phyloP scores from a whole-genome alignment of 2,888 invertebrate genomes.

The Branchellion lobata region DNA sequence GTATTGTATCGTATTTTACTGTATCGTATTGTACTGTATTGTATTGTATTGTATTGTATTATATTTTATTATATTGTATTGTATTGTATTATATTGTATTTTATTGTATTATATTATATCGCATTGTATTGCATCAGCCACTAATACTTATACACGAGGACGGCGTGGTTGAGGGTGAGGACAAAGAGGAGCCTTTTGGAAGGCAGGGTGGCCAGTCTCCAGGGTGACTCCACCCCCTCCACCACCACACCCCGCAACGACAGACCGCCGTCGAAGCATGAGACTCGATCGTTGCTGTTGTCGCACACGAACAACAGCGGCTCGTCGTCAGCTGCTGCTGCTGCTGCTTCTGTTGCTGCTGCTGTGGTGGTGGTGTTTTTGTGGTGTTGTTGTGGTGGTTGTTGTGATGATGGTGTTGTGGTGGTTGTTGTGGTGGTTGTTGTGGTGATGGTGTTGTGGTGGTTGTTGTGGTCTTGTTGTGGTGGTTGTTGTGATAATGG shows the following conservation, averaged over 20 bases:
- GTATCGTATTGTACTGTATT: too few relatives aligned
- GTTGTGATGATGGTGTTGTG: not conserved
- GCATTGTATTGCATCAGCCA: too few relatives aligned
- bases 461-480: not conserved
- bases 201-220: constrained; percentile 6
- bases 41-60: too few relatives aligned
- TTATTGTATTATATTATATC: too few relatives aligned
- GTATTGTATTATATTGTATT: too few relatives aligned
- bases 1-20: too few relatives aligned
- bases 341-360: too few relatives aligned
- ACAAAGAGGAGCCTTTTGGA: constrained; percentile 7
- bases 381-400: not conserved
- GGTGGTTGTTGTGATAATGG: not conserved
- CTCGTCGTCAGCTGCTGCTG: not conserved
- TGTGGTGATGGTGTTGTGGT: not conserved
- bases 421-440: not conserved
- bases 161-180: constrained; percentile 21
- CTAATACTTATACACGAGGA: constrained; percentile 25
- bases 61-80: too few relatives aligned
- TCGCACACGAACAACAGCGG: constrained; percentile 36
- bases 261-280: constrained; percentile 13
- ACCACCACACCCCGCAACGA: not conserved
- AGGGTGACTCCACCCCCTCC: constrained; percentile 10
- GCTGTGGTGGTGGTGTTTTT: not conserved
- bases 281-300: constrained; percentile 30